Percentiles rank a stretch among this genome's conserved stretches.
phyloP scores from a whole-genome alignment of 2,888 invertebrate species.

The Notodonta ziczac region DNA sequence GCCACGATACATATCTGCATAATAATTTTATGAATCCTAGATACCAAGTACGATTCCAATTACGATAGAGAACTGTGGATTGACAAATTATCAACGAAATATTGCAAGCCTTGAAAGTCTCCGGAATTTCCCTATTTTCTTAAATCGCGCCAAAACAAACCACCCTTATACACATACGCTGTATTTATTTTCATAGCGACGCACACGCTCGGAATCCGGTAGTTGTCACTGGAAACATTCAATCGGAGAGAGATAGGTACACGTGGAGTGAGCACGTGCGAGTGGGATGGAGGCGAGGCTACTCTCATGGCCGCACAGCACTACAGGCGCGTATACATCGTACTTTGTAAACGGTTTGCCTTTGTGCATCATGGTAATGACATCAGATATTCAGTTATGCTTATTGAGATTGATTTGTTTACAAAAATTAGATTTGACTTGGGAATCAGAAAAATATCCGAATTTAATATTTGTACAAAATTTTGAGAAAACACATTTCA shows the following conservation, averaged over 20 bases:
- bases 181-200: conserved; percentile 23
- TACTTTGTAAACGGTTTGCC: conserved; percentile 25
- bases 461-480: too few relatives aligned
- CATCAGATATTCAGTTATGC: conserved; percentile 16
- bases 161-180: background rate
- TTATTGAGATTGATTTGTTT: conserved; percentile 5
- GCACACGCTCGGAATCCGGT: conserved; percentile 74
- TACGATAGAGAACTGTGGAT: too few relatives aligned
- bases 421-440: too few relatives aligned
- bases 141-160: background rate
- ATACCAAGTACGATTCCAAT: too few relatives aligned
- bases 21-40: too few relatives aligned
- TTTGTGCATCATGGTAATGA: conserved; percentile 31
- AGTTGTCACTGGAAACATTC: conserved; percentile 56
- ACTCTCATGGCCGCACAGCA: conserved; percentile 68
- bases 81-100: background rate
- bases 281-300: conserved; percentile 74
- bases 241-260: conserved; percentile 55
- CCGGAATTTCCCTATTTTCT: background rate
- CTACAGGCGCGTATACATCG: conserved; percentile 45
- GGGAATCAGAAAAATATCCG: too few relatives aligned
- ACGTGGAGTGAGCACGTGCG: conserved; percentile 34
- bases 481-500: too few relatives aligned
- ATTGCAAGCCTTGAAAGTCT: background rate
- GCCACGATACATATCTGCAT: too few relatives aligned